Evolutionary conservation across 2,113 vertebrate species (phyloP), one percentile per base, ranked within the genome.

Genomic region (Pachypanchax playfairii): DNA sequence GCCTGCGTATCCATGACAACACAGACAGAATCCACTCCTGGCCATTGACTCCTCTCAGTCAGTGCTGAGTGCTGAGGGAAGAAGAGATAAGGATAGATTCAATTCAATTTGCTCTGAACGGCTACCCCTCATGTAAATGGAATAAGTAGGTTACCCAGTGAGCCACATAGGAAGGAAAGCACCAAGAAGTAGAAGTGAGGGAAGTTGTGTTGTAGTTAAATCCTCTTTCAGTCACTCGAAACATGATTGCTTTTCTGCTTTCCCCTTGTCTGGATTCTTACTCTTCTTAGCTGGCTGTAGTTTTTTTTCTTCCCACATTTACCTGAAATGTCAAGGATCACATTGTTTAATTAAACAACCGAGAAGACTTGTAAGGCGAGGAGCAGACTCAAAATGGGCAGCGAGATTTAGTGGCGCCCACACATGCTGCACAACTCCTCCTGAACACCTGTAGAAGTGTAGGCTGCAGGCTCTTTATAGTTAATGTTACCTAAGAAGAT

Each of bases 1-100:
- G 70, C 76, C 78, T 66, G 59, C 0, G 88, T 91, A 90, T 84
- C 89, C 90, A 91, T 90, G 87, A 88, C 88, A 86, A 90, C 85
- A 15, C 67, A 85, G 80, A 84, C 72, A 54, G 75, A 80, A 87
- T 77, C 73, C 83, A 77, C 77, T 82, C 70, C 72, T 73, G 73
- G 78, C 79, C 84, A 70, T 78, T 83, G 87, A 84, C 83, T 85
- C 74, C 55, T 85, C 74, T 87, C 82, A 83, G 75, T 84, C 64
- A 78, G 82, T 3, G 22, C 77, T 42, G 67, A 79, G 81, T 76
- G 80, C 69, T 85, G 78, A 76, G 78, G 60, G 75, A 85, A 77
- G 76, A 84, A 50, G 71, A 77, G 84, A 84, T 89, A 83, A 83
- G 82, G 76, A 79, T 64, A 80, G 65, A 80, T 87, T 88, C 65